These are phyloP conservation scores for Dreissena rostriformis DNA, from an alignment of 1,140 invertebrate species.

Conservation along the genomic window DNA sequence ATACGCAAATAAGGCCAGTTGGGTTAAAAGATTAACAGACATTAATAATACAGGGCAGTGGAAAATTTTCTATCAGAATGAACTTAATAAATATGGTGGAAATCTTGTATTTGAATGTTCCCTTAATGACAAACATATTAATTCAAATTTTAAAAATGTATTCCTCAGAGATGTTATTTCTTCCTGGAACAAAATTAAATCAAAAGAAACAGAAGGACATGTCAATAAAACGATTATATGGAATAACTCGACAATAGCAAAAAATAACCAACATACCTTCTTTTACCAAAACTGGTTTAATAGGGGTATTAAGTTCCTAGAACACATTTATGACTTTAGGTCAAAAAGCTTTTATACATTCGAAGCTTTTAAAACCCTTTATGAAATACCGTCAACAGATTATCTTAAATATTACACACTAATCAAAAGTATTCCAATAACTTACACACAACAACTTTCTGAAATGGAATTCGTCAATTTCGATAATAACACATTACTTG, in stretches of 20 bases:
- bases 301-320: neutral
- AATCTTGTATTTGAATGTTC: constrained; percentile 5
- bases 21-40: neutral
- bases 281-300: constrained; percentile 7
- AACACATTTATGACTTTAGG: neutral
- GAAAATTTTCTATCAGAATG: too few relatives aligned
- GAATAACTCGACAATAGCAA: neutral
- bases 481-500: too few relatives aligned
- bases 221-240: neutral
- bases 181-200: neutral
- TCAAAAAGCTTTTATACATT: constrained; percentile 1
- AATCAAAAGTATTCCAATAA: neutral
- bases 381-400: neutral
- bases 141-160: neutral
- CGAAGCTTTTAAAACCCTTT: neutral
- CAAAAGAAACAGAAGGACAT: neutral
- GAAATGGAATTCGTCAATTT: too few relatives aligned
- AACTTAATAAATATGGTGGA: neutral
- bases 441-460: neutral
- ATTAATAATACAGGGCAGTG: too few relatives aligned
- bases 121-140: neutral
- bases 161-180: constrained; percentile 1
- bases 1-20: neutral
- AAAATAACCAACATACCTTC: neutral
- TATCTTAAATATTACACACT: constrained; percentile 4